Conservation (phyloP, 1,140 invertebrate species). For the Nasonia giraulti region DNA sequence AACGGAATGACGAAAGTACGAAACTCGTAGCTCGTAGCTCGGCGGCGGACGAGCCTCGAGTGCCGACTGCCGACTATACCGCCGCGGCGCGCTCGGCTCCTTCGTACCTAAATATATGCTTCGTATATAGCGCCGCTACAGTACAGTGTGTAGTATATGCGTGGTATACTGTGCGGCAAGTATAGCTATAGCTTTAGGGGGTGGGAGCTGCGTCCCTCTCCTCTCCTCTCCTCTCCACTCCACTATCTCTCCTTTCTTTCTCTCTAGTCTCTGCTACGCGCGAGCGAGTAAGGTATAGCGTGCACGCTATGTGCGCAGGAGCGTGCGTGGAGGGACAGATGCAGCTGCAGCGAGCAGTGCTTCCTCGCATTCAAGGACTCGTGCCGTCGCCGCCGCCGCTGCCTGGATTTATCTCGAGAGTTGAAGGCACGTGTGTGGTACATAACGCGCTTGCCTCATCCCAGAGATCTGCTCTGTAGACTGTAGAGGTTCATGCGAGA, state of each 20-base stretch:
- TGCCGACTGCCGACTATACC: slow-evolving; percentile 5
- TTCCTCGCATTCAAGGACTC: slow-evolving; percentile 7
- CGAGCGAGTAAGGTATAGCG: neutral
- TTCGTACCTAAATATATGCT: neutral
- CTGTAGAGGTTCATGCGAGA: too few relatives aligned
- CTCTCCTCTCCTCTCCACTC: neutral
- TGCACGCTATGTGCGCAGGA: too few relatives aligned
- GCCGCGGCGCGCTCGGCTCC: slow-evolving; percentile 1
- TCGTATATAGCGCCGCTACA: too few relatives aligned
- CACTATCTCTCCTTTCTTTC: neutral
- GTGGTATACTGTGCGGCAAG: neutral
- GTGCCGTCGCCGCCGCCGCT: neutral
- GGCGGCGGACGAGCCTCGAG: slow-evolving; percentile 38
- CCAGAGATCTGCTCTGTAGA: too few relatives aligned
- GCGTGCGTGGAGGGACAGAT: neutral
- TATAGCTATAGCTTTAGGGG: slow-evolving; percentile 11
- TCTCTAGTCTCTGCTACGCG: neutral
- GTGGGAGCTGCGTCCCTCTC: slow-evolving; percentile 20
- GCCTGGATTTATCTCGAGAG: too few relatives aligned
- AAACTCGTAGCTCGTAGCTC: neutral
- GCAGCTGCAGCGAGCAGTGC: neutral
- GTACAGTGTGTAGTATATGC: neutral
- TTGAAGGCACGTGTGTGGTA: too few relatives aligned
- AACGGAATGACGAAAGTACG: neutral
- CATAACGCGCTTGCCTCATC: too few relatives aligned